Percentiles rank a stretch among this genome's conserved stretches.
Conservation (phyloP, 2,888 invertebrate species). For the Lasioglossum malachurum region DNA sequence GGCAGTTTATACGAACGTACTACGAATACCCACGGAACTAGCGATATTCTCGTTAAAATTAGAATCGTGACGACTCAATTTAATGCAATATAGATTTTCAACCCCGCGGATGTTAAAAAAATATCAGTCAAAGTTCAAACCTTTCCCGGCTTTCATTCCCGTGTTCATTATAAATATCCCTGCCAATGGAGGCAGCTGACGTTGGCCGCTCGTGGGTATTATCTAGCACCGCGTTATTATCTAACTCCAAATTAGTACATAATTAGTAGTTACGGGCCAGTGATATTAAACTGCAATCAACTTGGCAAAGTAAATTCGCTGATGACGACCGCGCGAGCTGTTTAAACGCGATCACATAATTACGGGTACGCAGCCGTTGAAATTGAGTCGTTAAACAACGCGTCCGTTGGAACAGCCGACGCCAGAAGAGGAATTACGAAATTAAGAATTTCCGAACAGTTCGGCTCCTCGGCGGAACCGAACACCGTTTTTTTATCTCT, state of each 20-base stretch:
- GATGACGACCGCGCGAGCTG: conserved; percentile 35
- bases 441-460: conserved; percentile 31
- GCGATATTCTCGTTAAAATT: not conserved
- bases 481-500: not conserved
- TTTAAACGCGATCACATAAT: conserved; percentile 59
- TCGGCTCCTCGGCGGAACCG: not conserved
- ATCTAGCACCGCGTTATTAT: conserved; percentile 55
- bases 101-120: not conserved
- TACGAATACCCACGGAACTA: not conserved
- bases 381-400: conserved; percentile 54
- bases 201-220: conserved; percentile 41
- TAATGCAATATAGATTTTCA: not conserved
- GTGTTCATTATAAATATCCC: not conserved
- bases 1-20: not conserved
- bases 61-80: not conserved
- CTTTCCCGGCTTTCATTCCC: conserved; percentile 1
- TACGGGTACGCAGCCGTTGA: conserved; percentile 40
- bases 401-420: not conserved
- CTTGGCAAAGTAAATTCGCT: conserved; percentile 57
- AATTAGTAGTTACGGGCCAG: conserved; percentile 63
- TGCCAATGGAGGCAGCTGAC: conserved; percentile 56
- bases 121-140: not conserved
- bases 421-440: conserved; percentile 10
- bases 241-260: conserved; percentile 68
- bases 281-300: conserved; percentile 67